phyloP scores from a whole-genome alignment of 2,113 vertebrate species.

The Trochalopteron elliotii region DNA sequence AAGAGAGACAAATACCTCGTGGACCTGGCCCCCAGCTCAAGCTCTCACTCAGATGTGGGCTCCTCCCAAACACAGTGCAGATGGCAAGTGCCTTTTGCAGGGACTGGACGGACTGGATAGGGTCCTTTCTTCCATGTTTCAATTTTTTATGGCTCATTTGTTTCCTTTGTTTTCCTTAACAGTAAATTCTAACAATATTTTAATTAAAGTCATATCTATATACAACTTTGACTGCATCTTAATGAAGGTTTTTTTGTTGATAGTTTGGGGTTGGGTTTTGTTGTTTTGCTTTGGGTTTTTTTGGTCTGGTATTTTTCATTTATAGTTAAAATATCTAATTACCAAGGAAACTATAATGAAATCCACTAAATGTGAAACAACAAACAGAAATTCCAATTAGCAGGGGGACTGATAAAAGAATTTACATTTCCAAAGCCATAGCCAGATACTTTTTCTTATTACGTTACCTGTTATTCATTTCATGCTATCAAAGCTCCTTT shows the following conservation, averaged over 20 bases:
- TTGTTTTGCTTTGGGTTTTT: neutral
- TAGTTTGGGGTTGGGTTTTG: neutral
- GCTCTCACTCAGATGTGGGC: fast-evolving
- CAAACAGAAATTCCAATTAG: slow-evolving; percentile 67
- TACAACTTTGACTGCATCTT: slow-evolving; percentile 34
- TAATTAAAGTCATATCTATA: slow-evolving; percentile 44
- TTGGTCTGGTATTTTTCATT: slow-evolving; percentile 40
- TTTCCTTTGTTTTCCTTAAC: slow-evolving; percentile 34
- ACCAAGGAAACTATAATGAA: slow-evolving; percentile 62
- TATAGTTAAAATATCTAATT: slow-evolving; percentile 65
- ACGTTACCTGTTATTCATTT: slow-evolving; percentile 60
- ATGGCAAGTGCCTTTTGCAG: neutral
- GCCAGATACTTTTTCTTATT: slow-evolving; percentile 55
- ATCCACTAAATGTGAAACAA: slow-evolving; percentile 56
- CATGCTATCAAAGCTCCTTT: slow-evolving; percentile 36
- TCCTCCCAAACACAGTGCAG: neutral
- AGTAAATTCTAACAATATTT: slow-evolving; percentile 1
- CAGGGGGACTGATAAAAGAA: slow-evolving; percentile 58
- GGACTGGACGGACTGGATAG: neutral
- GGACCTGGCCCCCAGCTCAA: neutral
- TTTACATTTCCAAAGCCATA: slow-evolving; percentile 62
- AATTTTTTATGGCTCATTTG: neutral
- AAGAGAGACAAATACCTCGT: neutral
- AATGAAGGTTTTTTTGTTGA: neutral
- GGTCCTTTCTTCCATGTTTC: neutral